Evolutionary conservation across 2,888 invertebrate species (phyloP), one percentile per base, ranked within the genome.

Genomic region (Erynnis tages): DNA sequence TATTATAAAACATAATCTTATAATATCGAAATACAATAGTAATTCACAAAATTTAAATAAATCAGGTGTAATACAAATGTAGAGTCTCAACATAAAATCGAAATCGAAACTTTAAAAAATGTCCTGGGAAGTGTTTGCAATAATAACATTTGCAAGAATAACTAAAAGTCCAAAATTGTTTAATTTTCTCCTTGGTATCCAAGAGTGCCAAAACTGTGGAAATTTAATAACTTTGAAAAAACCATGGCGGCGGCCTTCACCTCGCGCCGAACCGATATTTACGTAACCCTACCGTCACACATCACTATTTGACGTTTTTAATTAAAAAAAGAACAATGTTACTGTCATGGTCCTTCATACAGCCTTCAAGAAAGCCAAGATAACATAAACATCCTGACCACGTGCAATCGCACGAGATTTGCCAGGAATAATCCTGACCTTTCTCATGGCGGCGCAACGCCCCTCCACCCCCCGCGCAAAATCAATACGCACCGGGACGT

Each of bases 401-500:
- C 62, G 60, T 63, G 63, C 53, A 44, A 29, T 25, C 8, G 21
- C 40, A 64, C 60, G 63, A 53, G 41, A 46, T 27, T 17, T 13
- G 45, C 45, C 35, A 54, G 65, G 59, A 61, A 58, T 57, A 54
- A 43, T 72, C 76, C 82, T 81, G 82, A 82, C 83, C 82, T 82
- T 79, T 69, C 79, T 60, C 69, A 76, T 74, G 60, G 65, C 65
- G 50, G 44, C 56, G 66, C 62, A 65, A 62, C 70, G n/a, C 44
- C 25, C 23, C 46, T 27, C 19, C 29, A 13, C 54, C 57, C 46
- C 56, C 62, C 63, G 69, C 70, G 69, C 73, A 69, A 48, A 81
- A 82, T 82, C 82, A 74, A 82, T 82, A 82, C 62, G 63, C 66
- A 69, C 71, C 59, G 60, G 66, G 65, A 67, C 67, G 68, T 40